phyloP scores from a whole-genome alignment of 2,113 vertebrate species.

The Corvus cornix region DNA sequence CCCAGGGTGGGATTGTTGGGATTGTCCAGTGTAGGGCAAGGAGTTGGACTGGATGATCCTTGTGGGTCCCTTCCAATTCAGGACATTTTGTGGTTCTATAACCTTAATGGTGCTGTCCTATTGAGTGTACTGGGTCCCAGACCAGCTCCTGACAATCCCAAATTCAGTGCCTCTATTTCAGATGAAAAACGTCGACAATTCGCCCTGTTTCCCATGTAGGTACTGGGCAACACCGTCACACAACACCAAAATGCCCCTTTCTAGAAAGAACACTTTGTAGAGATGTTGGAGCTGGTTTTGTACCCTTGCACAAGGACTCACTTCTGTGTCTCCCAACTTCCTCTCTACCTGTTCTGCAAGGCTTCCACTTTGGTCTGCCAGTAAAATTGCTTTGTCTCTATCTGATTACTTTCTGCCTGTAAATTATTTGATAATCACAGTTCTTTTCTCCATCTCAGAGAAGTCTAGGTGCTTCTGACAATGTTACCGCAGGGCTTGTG shows the following conservation, averaged over 20 bases:
- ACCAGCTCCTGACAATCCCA: not conserved
- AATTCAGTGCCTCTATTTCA: not conserved
- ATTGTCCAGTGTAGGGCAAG: fast-evolving
- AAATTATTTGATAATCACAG: not conserved
- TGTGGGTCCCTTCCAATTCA: fast-evolving
- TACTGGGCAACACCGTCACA: not conserved
- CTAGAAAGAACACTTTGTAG: not conserved
- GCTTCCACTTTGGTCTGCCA: not conserved
- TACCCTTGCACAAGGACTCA: not conserved
- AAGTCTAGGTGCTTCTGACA: not conserved
- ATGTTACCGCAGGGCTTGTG: not conserved
- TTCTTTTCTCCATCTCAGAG: not conserved
- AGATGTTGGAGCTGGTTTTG: not conserved
- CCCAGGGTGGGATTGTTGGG: not conserved
- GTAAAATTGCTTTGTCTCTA: not conserved
- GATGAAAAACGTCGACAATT: not conserved
- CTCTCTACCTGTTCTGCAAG: not conserved
- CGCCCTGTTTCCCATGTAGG: fast-evolving
- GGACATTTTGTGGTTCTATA: not conserved
- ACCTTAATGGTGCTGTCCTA: not conserved
- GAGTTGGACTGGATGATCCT: not conserved
- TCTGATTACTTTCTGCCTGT: not conserved
- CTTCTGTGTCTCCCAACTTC: not conserved
- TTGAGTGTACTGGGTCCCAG: not conserved
- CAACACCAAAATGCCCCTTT: not conserved